Conservation (phyloP, 2,113 vertebrate species). For the Sander vitreus region DNA sequence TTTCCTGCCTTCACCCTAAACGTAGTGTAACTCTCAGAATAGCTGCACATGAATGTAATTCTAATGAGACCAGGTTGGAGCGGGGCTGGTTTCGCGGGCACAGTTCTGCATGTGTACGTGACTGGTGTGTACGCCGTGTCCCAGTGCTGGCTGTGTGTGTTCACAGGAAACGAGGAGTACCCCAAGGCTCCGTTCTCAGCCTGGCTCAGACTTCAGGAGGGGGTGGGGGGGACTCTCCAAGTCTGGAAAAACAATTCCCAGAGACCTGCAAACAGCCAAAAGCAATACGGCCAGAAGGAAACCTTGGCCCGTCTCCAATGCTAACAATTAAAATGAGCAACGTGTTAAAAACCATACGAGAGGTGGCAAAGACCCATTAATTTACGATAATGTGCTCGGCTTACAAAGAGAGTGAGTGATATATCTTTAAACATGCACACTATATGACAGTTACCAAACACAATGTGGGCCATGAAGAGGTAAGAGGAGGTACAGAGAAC, state of each 20-base stretch:
- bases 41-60: constrained; percentile 20
- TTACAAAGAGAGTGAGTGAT: constrained; percentile 28
- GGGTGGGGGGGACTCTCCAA: constrained; percentile 18
- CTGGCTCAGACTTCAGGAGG: constrained; percentile 40
- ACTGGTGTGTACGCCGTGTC: constrained; percentile 23
- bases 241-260: constrained; percentile 75
- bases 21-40: constrained; percentile 24
- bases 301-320: constrained; percentile 57
- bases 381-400: constrained; percentile 7
- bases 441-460: neutral
- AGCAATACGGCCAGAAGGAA: constrained; percentile 62
- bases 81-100: neutral
- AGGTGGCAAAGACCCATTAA: constrained; percentile 37
- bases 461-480: neutral
- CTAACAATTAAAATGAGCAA: constrained; percentile 64
- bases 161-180: constrained; percentile 66
- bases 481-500: constrained; percentile 6
- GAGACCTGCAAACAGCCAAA: constrained; percentile 67
- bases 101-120: constrained; percentile 12
- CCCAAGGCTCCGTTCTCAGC: constrained; percentile 58
- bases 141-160: constrained; percentile 35
- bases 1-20: constrained; percentile 13
- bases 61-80: constrained; percentile 18
- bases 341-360: constrained; percentile 53
- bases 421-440: constrained; percentile 14